Percentiles rank a stretch among this genome's conserved stretches.
These are phyloP conservation scores for Tringa solitaria DNA, from an alignment of 2,113 vertebrate genomes.

Conservation along the genomic window DNA sequence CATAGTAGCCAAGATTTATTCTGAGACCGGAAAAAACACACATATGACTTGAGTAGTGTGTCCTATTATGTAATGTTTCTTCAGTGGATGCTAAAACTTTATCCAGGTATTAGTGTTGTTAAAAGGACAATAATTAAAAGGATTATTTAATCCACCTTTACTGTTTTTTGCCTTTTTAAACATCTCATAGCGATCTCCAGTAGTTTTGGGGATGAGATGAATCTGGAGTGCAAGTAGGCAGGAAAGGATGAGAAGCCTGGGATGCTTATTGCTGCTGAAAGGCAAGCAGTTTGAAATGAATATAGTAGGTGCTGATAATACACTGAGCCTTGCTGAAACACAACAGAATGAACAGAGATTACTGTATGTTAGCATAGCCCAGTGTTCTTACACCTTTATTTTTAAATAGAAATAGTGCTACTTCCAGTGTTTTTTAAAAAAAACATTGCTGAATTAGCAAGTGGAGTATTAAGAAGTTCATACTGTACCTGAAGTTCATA, in stretches of 20 bases:
- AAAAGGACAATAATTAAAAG: neutral
- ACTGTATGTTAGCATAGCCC: neutral
- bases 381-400: neutral
- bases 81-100: neutral
- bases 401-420: neutral
- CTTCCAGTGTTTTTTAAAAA: neutral
- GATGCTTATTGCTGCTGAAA: neutral
- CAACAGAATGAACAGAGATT: neutral
- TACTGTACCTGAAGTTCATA: neutral
- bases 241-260: neutral
- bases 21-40: neutral
- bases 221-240: neutral
- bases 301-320: neutral
- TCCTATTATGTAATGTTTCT: neutral
- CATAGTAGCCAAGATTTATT: neutral
- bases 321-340: neutral
- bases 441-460: neutral
- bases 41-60: neutral
- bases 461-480: neutral
- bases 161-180: neutral
- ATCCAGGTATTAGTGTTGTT: neutral
- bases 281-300: neutral
- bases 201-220: neutral
- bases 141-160: accelerated
- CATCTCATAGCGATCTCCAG: neutral